Percentiles rank a stretch among this genome's conserved stretches.
phyloP scores from a whole-genome alignment of 2,797 vertebrate species.

The Perodicticus potto region DNA sequence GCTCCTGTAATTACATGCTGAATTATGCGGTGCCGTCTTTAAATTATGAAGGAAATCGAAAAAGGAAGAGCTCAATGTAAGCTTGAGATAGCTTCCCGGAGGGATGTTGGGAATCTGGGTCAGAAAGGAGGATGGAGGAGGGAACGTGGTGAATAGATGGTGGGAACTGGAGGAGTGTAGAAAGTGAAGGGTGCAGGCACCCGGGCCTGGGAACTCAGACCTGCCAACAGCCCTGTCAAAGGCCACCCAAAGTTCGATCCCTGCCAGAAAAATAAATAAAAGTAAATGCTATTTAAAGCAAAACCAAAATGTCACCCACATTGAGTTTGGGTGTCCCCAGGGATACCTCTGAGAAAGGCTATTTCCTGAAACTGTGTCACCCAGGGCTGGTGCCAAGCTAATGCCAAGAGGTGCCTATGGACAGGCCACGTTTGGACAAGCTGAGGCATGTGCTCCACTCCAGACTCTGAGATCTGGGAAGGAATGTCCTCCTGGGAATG shows the following conservation, averaged over 20 bases:
- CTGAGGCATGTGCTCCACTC: neutral
- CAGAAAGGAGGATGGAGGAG: neutral
- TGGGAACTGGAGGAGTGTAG: neutral
- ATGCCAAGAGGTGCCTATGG: neutral
- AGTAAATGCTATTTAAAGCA: neutral
- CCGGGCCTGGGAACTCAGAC: neutral
- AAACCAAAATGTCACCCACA: neutral
- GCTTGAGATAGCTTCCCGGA: neutral
- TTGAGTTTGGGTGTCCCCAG: neutral
- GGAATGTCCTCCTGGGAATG: constrained; percentile 20
- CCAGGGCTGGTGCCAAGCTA: neutral
- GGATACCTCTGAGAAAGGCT: neutral
- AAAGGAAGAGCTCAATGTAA: neutral
- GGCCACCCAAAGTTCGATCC: neutral
- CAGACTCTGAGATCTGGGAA: neutral
- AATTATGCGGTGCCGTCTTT: constrained; percentile 1
- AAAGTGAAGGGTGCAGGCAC: rapidly evolving
- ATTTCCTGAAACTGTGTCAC: neutral
- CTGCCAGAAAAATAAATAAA: neutral
- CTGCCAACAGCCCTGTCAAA: neutral
- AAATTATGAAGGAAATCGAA: neutral
- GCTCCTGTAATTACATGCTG: neutral
- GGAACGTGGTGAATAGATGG: rapidly evolving
- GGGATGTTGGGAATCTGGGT: neutral
- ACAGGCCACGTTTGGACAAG: neutral